These are phyloP conservation scores for Hyles lineata DNA, from an alignment of 2,888 invertebrate genomes.

Conservation along the genomic window DNA sequence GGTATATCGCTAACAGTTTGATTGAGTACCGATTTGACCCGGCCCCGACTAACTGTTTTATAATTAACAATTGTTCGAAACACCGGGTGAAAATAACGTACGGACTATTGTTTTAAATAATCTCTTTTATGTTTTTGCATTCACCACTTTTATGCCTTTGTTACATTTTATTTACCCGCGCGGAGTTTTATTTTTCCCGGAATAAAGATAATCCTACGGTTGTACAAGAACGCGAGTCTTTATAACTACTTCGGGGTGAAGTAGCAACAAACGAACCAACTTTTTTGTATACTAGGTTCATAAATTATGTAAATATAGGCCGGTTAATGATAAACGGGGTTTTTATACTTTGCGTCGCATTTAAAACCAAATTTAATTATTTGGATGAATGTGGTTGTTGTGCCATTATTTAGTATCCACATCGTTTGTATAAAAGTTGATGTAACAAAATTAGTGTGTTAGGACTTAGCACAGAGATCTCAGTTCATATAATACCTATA, in stretches of 20 bases:
- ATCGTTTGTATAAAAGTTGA: too few species aligned
- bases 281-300: not conserved
- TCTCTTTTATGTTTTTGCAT: conserved; percentile 14
- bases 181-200: conserved; percentile 4
- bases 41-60: conserved; percentile 12
- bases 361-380: too few species aligned
- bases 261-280: not conserved
- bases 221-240: conserved; percentile 6
- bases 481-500: too few species aligned
- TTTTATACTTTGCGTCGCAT: too few species aligned
- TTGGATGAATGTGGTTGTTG: too few species aligned
- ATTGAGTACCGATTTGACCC: conserved; percentile 9
- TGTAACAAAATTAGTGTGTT: too few species aligned
- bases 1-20: conserved; percentile 2
- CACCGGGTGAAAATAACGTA: not conserved
- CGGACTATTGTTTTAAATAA: conserved; percentile 11
- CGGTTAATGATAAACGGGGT: too few species aligned
- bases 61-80: conserved; percentile 14
- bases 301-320: not conserved
- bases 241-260: not conserved
- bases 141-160: conserved; percentile 3
- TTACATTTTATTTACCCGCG: not conserved
- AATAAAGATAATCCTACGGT: conserved; percentile 12
- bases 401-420: too few species aligned
- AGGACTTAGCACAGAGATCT: too few species aligned